Base-by-base conservation (phyloP, 2,888 invertebrate genomes). In the Orthonychiurus folsomi region DNA sequence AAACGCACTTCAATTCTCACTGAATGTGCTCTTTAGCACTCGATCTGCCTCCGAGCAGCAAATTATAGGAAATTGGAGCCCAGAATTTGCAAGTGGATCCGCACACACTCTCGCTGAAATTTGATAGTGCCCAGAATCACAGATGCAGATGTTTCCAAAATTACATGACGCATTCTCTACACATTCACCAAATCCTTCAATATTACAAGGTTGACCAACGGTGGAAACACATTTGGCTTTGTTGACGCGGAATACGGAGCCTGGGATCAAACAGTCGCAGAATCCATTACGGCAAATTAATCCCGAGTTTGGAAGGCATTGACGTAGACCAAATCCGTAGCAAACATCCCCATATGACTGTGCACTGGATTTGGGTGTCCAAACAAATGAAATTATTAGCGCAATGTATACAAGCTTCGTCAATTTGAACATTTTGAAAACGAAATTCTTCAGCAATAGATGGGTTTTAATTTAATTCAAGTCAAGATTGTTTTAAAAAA, bases 61-160 rank as follows among this genome's bases (percentile, higher is more conserved):
- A 50, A 59, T 59, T 2, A 59, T 25, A 3, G 59, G 59, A 48
- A 59, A 50, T 5, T n/a, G 23, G 50, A 59, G 21, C 23, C 59
- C 59, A 48, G 59, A 23, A 50, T 59, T 59, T 20, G 50, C 59
- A 18, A 59, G 50, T 3, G 59, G 59, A 23, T 59, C 59, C 5
- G 59, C 37, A 23, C 59, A 59, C 3, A 47, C 26, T 25, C 59
- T 20, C 3, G 59, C 59, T 20, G 59, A 48, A 12, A 59, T 25
- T 59, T 59, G 50, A 50, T 28, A 59, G 50, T 59, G 37, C 2
- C 20, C 24, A 2, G 50, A n/a, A 25, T 59, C 21, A 25, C 50
- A 59, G 50, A 59, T 23, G 23, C 59, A 59, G 3, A 48, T 59
- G 50, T 59, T 37, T 18, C 15, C 12, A 3, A 24, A 5, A 59